Conservation (phyloP, 2,888 invertebrate species). For the Elaeidobius kamerunicus region DNA sequence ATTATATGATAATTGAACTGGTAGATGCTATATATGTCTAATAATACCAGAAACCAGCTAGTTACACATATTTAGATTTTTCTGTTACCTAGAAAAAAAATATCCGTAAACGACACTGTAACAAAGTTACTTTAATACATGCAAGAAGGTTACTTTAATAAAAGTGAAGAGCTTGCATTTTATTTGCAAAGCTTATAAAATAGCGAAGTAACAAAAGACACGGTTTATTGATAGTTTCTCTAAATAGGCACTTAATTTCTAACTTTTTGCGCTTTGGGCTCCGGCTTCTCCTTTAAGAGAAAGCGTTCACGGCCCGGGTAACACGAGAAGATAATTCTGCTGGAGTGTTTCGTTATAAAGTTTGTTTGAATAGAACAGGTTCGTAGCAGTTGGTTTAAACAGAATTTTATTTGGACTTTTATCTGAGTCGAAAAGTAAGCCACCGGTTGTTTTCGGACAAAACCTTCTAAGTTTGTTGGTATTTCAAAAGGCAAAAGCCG, state of each 20-base stretch:
- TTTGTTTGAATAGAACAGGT: constrained; percentile 31
- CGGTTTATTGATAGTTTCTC: constrained; percentile 16
- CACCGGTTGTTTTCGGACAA: constrained; percentile 15
- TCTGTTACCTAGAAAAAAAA: no score
- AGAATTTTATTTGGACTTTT: constrained; percentile 28
- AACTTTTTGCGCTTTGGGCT: constrained; percentile 16
- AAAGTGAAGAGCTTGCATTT: no score
- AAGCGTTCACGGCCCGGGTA: constrained; percentile 26
- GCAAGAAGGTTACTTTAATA: no score
- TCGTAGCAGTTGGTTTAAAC: constrained; percentile 27
- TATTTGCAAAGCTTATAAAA: no score
- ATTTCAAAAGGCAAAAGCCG: no score
- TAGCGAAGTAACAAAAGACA: constrained; percentile 15
- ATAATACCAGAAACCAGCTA: no score
- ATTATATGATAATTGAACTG: no score
- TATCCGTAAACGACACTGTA: no score
- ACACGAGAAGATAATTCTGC: constrained; percentile 30
- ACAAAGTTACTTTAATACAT: no score
- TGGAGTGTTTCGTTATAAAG: constrained; percentile 30
- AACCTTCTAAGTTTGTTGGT: no score
- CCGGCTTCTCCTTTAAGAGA: constrained; percentile 12
- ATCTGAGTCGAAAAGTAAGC: constrained; percentile 21
- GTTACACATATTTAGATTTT: no score
- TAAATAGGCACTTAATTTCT: constrained; percentile 24
- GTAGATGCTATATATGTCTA: no score